Evolutionary conservation across 2,797 vertebrate genomes (phyloP).

Genomic region (Mus spretus): DNA sequence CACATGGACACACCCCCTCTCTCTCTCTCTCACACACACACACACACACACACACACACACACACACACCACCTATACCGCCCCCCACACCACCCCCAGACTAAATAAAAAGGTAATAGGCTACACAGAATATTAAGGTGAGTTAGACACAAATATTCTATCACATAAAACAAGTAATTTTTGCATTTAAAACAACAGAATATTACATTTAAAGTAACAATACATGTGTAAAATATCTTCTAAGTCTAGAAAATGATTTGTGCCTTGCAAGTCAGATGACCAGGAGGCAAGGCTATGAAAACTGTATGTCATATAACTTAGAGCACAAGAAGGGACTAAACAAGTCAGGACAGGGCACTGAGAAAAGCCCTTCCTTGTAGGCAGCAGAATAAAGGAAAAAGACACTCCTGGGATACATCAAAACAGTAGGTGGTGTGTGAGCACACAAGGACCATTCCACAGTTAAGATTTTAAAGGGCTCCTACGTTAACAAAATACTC

Average conservation of each 20-base stretch:
- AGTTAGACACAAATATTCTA: background rate
- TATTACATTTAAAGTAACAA: background rate
- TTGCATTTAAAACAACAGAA: background rate
- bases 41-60: too few relatives aligned
- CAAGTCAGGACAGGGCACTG: too few relatives aligned
- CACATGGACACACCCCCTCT: background rate
- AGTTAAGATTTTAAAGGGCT: background rate
- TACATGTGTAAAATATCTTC: background rate
- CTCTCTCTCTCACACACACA: too few relatives aligned
- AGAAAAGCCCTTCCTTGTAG: background rate
- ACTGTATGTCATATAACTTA: background rate
- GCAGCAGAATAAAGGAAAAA: background rate
- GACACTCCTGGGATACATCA: background rate
- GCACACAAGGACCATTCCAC: background rate
- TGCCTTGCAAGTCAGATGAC: background rate
- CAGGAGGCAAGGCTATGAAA: background rate
- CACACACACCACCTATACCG: background rate
- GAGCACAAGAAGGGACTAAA: background rate
- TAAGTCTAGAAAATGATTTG: background rate
- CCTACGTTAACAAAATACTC: background rate
- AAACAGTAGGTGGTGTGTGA: background rate
- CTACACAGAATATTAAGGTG: background rate
- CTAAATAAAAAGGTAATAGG: background rate
- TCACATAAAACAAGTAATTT: background rate
- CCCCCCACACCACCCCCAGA: too few relatives aligned